Base-by-base conservation (phyloP, 1,140 invertebrate genomes). In the Thalassaphorura encarpata region DNA sequence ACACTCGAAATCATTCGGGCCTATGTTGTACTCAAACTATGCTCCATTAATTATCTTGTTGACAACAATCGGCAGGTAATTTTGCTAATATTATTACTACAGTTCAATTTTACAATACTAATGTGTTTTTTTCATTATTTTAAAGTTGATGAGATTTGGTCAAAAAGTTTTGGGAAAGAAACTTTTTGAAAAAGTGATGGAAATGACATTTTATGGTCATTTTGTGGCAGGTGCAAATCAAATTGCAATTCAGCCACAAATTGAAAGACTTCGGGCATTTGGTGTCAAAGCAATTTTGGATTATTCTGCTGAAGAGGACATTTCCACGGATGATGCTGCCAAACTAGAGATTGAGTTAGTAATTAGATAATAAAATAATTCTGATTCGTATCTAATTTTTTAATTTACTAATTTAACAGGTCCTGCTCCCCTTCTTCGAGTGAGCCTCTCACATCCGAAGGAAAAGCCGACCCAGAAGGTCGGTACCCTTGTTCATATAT, bases 241-340 rank as follows among this genome's bases (percentile, higher is more conserved):
- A 69, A 77, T 81, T 67, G 83, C 82, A 67, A 94, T 95, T 67
- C 80, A 83, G 57, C 91, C 93, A 13, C 81, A 82, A 41, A 76
- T 91, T 36, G 81, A 88, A 66, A 79, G 88, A 68, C 77, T 97
- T 62, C 78, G 84, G 29, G 85, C 87, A 41, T 99, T 97, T 74
- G 96, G 96, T 19, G 95, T 98, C 3, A 98, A 99, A 73, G 89
- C 94, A 1, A 97, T 99, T 70, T 81, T 98, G 27, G 95, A 99
- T 73, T 99, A 99, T 75, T 96, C 92, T 53, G 95, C 95, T 8
- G 96, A 99, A 73, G 90, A 97, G 69, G 96, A 99, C 71, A 76
- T 99, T 62, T 81, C 83, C n/a, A 81, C 89, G 66, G 86, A 91
- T 66, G 81, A 89, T 69, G 89, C 92, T 1, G 84, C 87, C 69